Base-by-base conservation (phyloP, 2,113 vertebrate species). In the Rhagologus leucostigma region DNA sequence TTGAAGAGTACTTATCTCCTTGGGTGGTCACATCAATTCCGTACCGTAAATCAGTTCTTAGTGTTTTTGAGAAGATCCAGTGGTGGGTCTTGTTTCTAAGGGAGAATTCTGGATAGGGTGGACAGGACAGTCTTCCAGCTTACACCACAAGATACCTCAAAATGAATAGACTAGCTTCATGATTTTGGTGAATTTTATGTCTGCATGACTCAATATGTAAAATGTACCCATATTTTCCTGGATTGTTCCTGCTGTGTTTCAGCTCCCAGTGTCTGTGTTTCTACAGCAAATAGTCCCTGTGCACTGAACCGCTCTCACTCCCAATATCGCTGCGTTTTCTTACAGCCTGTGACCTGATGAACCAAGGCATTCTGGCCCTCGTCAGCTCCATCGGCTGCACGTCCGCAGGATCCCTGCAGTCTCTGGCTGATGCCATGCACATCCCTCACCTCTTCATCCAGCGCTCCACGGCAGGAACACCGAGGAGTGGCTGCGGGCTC, bases 391-490 rank as follows among this genome's bases (percentile, higher is more conserved):
- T 99, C 11, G 99, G 99, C 84, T 99, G 99, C 97, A 99, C 99
- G 3, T 99, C 99, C 13, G 99, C 99, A 1, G 98, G 99, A 23
- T 99, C 99, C 30, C 98, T 99, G 70, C 99, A 99, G 96, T 99
- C 99, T 0, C 94, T 99, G 97, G 98, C 99, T 13, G 99, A 99
- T 37, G 99, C 99, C 94, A 99, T 99, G 99, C 99, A 99, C 94
- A 99, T 99, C 94, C 99, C 99, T 46, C 99, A 99, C 95, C 99
- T 99, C 92, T 99, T 99, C 96, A 99, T 99, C 95, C 99, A 99
- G 97, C 98, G 99, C 46, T 98, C 99, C 26, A 95, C 99, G 0
- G 98, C 98, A 13, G 99, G 99, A 59, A 98, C 99, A 1, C 99
- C 99, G 1, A 98, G 99, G 84, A 99, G 99, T 6, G 97, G 98